Evolutionary conservation across 2,888 invertebrate species (phyloP), one percentile per base, ranked within the genome.

Genomic region (Cryptus viduatorius): DNA sequence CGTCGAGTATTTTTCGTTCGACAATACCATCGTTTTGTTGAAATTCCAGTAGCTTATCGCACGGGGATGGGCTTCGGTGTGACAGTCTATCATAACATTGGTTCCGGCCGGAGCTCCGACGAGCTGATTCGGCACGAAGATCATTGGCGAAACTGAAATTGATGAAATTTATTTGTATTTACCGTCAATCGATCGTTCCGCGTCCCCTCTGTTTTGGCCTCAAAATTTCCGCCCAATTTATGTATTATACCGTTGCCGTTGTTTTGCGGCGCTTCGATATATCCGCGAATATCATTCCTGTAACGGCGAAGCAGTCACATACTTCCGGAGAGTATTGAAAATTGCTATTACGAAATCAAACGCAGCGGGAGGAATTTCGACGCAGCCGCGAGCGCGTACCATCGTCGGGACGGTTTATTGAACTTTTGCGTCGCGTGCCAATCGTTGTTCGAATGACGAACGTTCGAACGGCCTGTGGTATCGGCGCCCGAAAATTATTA

Each of bases 31-130:
- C 86, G 97, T 96, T 91, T 97, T 97, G 92, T 98, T 97, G 94
- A 97, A 97, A 84, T 97, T 97, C 98, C 98, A 98, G 94, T 98
- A 98, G 92, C 97, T 98, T 94, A 98, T 98, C 89, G 98, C 98
- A 85, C 97, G 95, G 10, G 98, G 98, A 94, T 98, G 97, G 73
- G 98, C 98, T 94, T 98, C 98, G 24, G 98, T 97, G 94, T 98
- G 97, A 94, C 98, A 98, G 95, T 98, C 98, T 91, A 98, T 96
- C 67, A 97, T 97, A 87, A 98, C 98, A 95, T 98, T 98, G 69
- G 98, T 98, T 86, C 98, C 97, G 82, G 97, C 96, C 82, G 98
- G 98, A 44, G 98, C 98, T 1, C 98, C 98, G 86, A 98, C 98
- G 94, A 98, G 95, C 95, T 98, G 98, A 95, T 98, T 98, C 78